Evolutionary conservation across 2,113 vertebrate genomes (phyloP).

Genomic region (Pterocles burchelli): DNA sequence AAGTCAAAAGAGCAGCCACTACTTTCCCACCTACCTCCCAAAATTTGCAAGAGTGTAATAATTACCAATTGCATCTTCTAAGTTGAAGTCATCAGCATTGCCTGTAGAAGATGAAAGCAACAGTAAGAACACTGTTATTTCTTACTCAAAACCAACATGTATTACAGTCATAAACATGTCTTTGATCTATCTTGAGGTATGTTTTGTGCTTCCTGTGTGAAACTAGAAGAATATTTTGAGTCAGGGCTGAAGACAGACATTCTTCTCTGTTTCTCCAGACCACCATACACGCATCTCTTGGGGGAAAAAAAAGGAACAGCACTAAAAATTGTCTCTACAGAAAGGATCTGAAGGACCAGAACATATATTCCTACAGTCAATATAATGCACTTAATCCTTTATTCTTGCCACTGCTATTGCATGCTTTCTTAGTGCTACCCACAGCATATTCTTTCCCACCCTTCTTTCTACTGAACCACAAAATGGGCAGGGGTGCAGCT

Average conservation of each 20-base stretch:
- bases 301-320: not conserved
- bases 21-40: not conserved
- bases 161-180: not conserved
- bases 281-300: not conserved
- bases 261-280: not conserved
- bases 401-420: not conserved
- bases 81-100: not conserved
- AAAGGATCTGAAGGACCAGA: not conserved
- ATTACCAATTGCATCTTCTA: conserved; percentile 2
- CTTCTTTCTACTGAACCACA: not conserved
- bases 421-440: not conserved
- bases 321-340: not conserved
- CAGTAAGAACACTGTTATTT: not conserved
- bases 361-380: not conserved
- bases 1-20: not conserved
- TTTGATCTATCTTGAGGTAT: not conserved
- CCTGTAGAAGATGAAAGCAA: conserved; percentile 27
- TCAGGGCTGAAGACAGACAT: not conserved
- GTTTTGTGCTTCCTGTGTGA: not conserved
- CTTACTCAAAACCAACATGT: not conserved
- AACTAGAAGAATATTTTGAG: not conserved
- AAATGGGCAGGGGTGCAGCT: not conserved
- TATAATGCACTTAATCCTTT: not conserved
- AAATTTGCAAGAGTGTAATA: not conserved
- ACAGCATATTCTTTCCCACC: not conserved